A percentile compares a stretch with the other conserved stretches of the same genome.
These are phyloP conservation scores for Eudasyphora cyanicolor DNA, from an alignment of 2,888 invertebrate species.

Conservation along the genomic window DNA sequence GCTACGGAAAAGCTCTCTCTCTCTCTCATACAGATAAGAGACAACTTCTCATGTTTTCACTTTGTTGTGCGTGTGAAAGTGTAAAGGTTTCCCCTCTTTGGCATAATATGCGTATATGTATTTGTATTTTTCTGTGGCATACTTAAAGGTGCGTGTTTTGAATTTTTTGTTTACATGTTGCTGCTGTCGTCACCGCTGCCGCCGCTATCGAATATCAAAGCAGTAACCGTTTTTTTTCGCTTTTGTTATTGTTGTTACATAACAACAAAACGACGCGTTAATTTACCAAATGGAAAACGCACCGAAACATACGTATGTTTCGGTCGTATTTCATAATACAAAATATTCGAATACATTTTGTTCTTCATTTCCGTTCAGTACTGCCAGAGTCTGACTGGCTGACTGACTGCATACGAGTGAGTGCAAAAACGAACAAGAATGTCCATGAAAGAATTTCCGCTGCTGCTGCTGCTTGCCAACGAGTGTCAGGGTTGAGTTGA, in stretches of 20 bases:
- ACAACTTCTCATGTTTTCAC: not conserved
- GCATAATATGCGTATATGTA: not conserved
- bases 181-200: conserved; percentile 44
- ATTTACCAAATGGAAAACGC: conserved; percentile 6
- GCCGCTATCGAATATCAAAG: no score
- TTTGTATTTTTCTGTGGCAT: conserved; percentile 1
- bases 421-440: not conserved
- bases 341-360: not conserved
- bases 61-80: not conserved
- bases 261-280: conserved; percentile 17
- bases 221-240: not conserved
- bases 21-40: not conserved
- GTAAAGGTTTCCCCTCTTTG: not conserved
- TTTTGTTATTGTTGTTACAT: conserved; percentile 21
- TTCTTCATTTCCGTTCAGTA: not conserved
- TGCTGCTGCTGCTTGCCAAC: conserved; percentile 46
- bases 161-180: conserved; percentile 26
- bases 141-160: conserved; percentile 30
- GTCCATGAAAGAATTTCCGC: conserved; percentile 9
- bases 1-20: conserved; percentile 7
- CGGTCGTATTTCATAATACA: not conserved
- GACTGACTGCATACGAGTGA: no score
- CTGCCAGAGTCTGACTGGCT: no score
- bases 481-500: conserved; percentile 66
- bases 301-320: not conserved